Percentiles rank a stretch among this genome's conserved stretches.
phyloP scores from a whole-genome alignment of 2,797 vertebrate species.

The Sebastiscus albofasciatus region DNA sequence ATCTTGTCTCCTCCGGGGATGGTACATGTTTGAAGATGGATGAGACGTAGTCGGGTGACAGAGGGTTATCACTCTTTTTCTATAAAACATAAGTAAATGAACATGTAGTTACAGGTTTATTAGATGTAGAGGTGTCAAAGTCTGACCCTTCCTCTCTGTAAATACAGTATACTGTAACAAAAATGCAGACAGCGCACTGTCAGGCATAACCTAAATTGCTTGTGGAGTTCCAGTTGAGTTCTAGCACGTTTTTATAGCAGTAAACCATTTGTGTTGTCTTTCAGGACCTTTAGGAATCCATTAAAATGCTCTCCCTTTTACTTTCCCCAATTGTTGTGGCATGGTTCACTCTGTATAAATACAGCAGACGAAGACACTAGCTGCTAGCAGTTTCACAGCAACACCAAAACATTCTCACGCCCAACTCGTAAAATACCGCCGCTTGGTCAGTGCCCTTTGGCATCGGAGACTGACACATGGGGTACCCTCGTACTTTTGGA shows the following conservation, averaged over 20 bases:
- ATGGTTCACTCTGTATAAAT: too few relatives aligned
- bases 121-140: not conserved
- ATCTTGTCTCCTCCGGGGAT: not conserved
- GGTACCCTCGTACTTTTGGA: rapidly evolving
- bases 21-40: not conserved
- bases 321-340: too few relatives aligned
- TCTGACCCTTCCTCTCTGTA: not conserved
- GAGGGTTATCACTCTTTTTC: not conserved
- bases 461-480: too few relatives aligned
- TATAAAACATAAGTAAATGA: not conserved
- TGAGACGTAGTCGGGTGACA: not conserved
- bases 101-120: not conserved
- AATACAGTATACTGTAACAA: too few relatives aligned
- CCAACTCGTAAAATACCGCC: too few relatives aligned
- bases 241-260: not conserved
- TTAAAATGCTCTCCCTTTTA: too few relatives aligned
- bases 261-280: not conserved
- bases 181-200: not conserved
- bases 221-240: too few relatives aligned
- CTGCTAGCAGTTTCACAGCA: too few relatives aligned
- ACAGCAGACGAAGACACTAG: too few relatives aligned
- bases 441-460: too few relatives aligned
- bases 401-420: rapidly evolving
- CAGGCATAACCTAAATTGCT: too few relatives aligned
- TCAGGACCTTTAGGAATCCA: too few relatives aligned